phyloP scores from a whole-genome alignment of 2,797 vertebrate genomes.

The Sparus aurata region DNA sequence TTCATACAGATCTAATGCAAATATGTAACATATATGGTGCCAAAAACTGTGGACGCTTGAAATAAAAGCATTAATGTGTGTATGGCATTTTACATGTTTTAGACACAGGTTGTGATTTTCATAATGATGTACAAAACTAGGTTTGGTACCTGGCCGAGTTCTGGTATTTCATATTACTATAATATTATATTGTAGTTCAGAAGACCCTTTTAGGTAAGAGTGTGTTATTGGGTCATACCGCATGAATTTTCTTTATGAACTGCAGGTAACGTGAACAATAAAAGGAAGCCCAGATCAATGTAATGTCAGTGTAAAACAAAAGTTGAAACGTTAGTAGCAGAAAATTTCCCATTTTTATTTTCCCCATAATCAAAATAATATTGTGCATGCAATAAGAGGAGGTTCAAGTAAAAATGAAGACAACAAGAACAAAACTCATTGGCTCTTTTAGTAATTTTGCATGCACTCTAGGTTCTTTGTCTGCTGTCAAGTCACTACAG shows the following conservation, averaged over 20 bases:
- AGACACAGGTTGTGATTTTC: background rate
- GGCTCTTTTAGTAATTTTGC: background rate
- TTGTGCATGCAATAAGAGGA: background rate
- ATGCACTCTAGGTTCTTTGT: background rate
- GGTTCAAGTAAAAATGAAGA: background rate
- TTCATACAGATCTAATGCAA: background rate
- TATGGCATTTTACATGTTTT: background rate
- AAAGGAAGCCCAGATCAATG: background rate
- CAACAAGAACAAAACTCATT: background rate
- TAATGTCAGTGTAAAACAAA: background rate
- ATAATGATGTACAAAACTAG: background rate
- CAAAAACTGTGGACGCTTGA: background rate
- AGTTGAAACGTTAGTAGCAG: background rate
- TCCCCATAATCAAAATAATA: background rate
- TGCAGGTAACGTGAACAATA: background rate
- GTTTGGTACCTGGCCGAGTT: background rate
- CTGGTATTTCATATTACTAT: background rate
- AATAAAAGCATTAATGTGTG: background rate
- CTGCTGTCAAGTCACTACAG: background rate
- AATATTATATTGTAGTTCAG: background rate
- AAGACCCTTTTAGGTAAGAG: background rate
- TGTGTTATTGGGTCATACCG: background rate
- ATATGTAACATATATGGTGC: background rate
- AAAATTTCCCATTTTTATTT: background rate
- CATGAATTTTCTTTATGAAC: background rate